Conservation (phyloP, 2,113 vertebrate species). For the Indicator maculatus region DNA sequence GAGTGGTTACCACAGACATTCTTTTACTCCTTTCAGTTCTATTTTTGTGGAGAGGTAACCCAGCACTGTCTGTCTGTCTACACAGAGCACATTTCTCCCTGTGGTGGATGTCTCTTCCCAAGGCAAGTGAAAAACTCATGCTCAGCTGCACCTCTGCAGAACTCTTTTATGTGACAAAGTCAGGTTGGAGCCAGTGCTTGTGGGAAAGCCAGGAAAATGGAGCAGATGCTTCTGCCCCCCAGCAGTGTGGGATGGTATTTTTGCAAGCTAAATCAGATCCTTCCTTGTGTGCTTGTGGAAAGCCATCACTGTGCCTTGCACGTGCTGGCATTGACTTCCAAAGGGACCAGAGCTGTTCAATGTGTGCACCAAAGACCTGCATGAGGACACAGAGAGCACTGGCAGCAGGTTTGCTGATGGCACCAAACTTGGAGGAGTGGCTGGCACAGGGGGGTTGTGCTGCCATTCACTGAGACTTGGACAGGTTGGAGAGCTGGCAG, state of each 20-base stretch:
- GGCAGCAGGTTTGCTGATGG: not conserved
- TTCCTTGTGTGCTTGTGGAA: not conserved
- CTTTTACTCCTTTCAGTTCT: not conserved
- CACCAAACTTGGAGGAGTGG: too few species aligned
- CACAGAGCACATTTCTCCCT: not conserved
- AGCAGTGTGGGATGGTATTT: not conserved
- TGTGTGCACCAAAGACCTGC: not conserved
- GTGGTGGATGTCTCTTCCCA: not conserved
- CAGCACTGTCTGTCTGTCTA: not conserved
- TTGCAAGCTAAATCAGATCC: not conserved
- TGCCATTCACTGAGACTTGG: too few species aligned
- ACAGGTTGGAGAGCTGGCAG: too few species aligned
- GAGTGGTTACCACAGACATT: not conserved
- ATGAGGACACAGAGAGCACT: not conserved
- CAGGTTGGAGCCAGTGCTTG: not conserved
- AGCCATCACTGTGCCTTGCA: not conserved
- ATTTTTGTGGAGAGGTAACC: not conserved
- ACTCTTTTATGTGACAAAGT: not conserved
- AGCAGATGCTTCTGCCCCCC: not conserved
- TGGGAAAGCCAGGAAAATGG: not conserved
- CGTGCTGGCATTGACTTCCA: not conserved
- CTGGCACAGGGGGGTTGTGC: too few species aligned
- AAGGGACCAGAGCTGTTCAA: not conserved
- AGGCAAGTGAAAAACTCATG: not conserved
- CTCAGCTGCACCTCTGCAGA: not conserved